Conservation (phyloP, 2,113 vertebrate genomes). For the Cromileptes altivelis region DNA sequence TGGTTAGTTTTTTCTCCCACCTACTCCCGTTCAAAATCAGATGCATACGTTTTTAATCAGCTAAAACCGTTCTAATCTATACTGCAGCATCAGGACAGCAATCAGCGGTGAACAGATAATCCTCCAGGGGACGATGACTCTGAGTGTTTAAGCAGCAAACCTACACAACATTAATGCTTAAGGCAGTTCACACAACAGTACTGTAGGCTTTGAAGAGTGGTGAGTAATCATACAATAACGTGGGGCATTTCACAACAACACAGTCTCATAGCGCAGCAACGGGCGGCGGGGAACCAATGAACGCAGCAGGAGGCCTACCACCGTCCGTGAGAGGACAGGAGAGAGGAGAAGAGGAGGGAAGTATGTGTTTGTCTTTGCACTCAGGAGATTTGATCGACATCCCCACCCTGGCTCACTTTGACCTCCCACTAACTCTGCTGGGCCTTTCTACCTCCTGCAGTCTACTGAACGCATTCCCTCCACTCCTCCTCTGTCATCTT, state of each 20-base stretch:
- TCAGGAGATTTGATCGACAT: constrained; percentile 54
- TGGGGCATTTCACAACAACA: constrained; percentile 76
- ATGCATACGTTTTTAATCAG: constrained; percentile 43
- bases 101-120: constrained; percentile 28
- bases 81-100: constrained; percentile 23
- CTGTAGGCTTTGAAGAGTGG: constrained; percentile 63
- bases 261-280: constrained; percentile 38
- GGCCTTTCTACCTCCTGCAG: constrained; percentile 59
- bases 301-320: constrained; percentile 45
- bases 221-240: constrained; percentile 77
- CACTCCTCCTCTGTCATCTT: constrained; percentile 43
- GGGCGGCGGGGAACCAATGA: constrained; percentile 39
- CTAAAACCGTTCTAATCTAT: constrained; percentile 36
- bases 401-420: constrained; percentile 58
- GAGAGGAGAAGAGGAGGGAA: constrained; percentile 13
- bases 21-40: constrained; percentile 36
- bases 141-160: constrained; percentile 28
- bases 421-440: constrained; percentile 62
- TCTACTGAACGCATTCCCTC: constrained; percentile 30
- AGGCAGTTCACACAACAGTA: constrained; percentile 54
- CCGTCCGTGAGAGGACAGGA: constrained; percentile 16
- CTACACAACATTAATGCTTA: constrained; percentile 9
- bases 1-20: constrained; percentile 45
- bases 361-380: constrained; percentile 51
- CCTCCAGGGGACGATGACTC: constrained; percentile 16